These are phyloP conservation scores for Indicator indicator DNA, from an alignment of 2,113 vertebrate species.

Conservation along the genomic window DNA sequence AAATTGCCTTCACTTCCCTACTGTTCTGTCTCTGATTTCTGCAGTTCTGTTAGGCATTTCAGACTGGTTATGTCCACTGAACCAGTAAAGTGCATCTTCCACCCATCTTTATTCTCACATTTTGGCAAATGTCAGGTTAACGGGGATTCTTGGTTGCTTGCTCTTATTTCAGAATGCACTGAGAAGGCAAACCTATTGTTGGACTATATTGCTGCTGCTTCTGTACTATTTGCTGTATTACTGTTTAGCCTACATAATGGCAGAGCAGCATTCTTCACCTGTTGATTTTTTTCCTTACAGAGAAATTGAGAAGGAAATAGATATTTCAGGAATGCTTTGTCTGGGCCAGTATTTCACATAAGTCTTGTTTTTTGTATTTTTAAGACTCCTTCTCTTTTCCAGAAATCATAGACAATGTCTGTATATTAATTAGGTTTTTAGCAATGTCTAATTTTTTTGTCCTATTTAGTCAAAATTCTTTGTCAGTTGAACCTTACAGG, in stretches of 20 bases:
- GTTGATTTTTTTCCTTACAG: background rate
- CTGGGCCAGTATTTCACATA: background rate
- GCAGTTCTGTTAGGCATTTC: background rate
- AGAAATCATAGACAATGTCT: background rate
- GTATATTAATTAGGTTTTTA: background rate
- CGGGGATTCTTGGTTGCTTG: background rate
- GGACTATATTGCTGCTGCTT: background rate
- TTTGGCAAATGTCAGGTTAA: rapidly evolving
- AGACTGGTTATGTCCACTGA: background rate
- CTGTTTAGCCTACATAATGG: rapidly evolving
- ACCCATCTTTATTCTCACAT: background rate
- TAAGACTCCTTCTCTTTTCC: background rate
- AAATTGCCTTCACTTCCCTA: background rate
- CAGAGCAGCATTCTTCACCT: background rate
- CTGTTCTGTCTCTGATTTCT: background rate
- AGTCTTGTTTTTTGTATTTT: background rate
- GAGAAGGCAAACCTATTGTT: background rate
- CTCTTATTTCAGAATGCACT: background rate
- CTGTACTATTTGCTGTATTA: background rate
- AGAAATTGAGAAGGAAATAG: background rate
- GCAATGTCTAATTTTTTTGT: background rate
- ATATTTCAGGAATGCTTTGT: background rate
- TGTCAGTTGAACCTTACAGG: background rate
- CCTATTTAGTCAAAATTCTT: background rate
- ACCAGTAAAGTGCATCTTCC: background rate